Evolutionary conservation across 2,888 invertebrate genomes (phyloP).

Genomic region (Drosophila fungiperda): DNA sequence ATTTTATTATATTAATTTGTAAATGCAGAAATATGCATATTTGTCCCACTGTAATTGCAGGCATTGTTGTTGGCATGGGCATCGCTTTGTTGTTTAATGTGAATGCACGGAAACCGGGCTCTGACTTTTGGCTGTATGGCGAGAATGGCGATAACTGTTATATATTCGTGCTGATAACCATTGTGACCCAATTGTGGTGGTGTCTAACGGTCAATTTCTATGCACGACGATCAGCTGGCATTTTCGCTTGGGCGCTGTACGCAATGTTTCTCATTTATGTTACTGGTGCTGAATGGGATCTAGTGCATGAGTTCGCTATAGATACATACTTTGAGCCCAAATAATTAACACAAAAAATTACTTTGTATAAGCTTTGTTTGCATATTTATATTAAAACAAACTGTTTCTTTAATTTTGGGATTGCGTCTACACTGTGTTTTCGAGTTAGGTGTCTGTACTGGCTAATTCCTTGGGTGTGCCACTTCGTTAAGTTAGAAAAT

Average conservation of each 20-base stretch:
- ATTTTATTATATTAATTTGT: too few relatives aligned
- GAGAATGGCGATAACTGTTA: conserved; percentile 49
- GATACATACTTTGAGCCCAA: conserved; percentile 7
- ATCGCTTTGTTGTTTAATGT: conserved; percentile 28
- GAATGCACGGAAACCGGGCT: background rate
- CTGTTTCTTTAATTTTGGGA: conserved; percentile 1
- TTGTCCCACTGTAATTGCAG: conserved; percentile 26
- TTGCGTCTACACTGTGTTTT: conserved; percentile 10
- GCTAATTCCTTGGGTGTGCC: background rate
- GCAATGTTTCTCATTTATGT: conserved; percentile 42
- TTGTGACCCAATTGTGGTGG: conserved; percentile 38
- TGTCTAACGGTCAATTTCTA: conserved; percentile 45
- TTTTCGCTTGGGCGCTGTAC: conserved; percentile 46
- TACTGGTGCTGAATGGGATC: conserved; percentile 13
- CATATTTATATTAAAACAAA: background rate
- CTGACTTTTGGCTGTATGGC: conserved; percentile 36
- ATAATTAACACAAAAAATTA: conserved; percentile 4
- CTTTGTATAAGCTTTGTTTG: background rate
- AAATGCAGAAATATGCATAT: background rate
- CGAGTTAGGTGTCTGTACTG: background rate
- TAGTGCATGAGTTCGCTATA: conserved; percentile 36
- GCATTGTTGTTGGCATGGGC: conserved; percentile 36
- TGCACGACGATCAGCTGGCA: conserved; percentile 51
- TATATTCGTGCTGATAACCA: conserved; percentile 46
- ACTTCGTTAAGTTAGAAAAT: conserved; percentile 4